A percentile compares a stretch with the other conserved stretches of the same genome.
Conservation (phyloP, 2,888 invertebrate genomes). For the Acleris sparsana region DNA sequence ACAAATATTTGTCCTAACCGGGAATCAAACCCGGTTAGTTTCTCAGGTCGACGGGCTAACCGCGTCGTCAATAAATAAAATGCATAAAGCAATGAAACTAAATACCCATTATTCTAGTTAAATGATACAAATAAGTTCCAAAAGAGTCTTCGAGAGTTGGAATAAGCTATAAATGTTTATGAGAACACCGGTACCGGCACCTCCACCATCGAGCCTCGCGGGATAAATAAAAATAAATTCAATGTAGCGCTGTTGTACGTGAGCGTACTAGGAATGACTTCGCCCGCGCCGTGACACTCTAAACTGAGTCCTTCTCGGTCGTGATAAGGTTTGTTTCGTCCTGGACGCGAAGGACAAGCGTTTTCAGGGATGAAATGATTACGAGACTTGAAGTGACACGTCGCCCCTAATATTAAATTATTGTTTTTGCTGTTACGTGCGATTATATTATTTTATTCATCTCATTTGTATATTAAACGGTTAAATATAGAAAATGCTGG, state of each 20-base stretch:
- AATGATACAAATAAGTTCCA: neutral
- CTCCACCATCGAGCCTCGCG: neutral
- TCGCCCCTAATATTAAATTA: constrained; percentile 6
- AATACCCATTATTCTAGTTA: too few relatives aligned
- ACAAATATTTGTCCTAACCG: neutral
- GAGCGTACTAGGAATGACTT: constrained; percentile 3
- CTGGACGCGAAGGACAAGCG: neutral
- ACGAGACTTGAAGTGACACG: neutral
- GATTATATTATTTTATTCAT: neutral
- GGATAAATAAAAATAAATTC: constrained; percentile 18
- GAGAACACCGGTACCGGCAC: constrained; percentile 18
- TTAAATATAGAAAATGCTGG: too few relatives aligned
- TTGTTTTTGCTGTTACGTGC: neutral
- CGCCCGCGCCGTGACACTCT: neutral
- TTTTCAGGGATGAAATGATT: constrained; percentile 4
- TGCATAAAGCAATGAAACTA: too few relatives aligned
- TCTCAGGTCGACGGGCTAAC: too few relatives aligned
- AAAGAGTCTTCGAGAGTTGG: neutral
- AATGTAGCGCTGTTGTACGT: constrained; percentile 28
- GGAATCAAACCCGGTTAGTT: too few relatives aligned
- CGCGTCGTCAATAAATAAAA: too few relatives aligned
- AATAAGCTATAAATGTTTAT: constrained; percentile 15
- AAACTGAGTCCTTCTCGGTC: neutral
- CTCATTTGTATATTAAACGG: too few relatives aligned
- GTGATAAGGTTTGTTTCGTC: neutral